Evolutionary conservation across 1,140 invertebrate genomes (phyloP), one percentile per base, ranked within the genome.

Genomic region (Trialeurodes vaporariorum): DNA sequence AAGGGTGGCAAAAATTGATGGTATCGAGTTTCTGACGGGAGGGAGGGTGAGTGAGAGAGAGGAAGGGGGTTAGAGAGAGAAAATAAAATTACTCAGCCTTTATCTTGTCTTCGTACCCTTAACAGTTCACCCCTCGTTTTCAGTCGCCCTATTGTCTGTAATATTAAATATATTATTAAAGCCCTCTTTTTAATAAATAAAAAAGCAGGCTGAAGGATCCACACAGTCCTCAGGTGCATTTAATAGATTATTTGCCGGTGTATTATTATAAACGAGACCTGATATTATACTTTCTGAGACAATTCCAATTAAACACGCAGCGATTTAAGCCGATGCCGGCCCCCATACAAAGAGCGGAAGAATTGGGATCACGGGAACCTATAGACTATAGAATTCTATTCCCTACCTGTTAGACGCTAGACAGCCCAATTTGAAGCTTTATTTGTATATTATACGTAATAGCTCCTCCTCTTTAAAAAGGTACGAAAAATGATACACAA

Each of bases 101-200:
- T 49, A 49, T 49, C 34, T 49, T 49, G 34, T 49, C 34, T 17
- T 17, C n/a, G n/a, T n/a, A n/a, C n/a, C n/a, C n/a, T n/a, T n/a
- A n/a, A n/a, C 34, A 49, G 34, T 49, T 49, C 34, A 49, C 34
- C 34, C 34, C 34, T 49, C 34, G 34, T 49, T n/a, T n/a, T n/a
- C 34, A 9, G 34, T 49, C 34, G 34, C 34, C 34, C 34, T 49
- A n/a, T 49, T 49, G 34, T 49, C 17, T 17, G 34, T 49, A 49
- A 49, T 49, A 49, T 49, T 49, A 49, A 49, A 49, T 49, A 49
- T 49, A 49, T 49, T 49, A 49, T 49, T 49, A 49, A 49, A 17
- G 34, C 5, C 34, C 17, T 17, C 34, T 49, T 49, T 49, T 49
- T 49, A 49, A 49, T 49, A 49, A 49, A 49, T 49, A 49, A 49